phyloP scores from a whole-genome alignment of 1,140 invertebrate genomes.

The Thaumatotibia leucotreta region DNA sequence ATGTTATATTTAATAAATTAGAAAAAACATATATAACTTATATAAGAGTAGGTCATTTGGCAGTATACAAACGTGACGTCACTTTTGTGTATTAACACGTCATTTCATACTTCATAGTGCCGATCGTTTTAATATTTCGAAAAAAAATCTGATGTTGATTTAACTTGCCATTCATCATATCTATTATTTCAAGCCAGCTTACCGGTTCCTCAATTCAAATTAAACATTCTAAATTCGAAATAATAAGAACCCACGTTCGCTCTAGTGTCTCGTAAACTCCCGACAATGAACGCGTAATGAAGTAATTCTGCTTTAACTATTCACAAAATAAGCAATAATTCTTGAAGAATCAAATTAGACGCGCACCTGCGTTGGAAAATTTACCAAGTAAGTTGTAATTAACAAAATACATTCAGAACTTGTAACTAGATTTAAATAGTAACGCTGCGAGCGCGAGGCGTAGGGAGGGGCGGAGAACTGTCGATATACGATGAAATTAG shows the following conservation, averaged over 20 bases:
- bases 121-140: too few relatives aligned
- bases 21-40: too few relatives aligned
- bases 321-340: conserved; percentile 44
- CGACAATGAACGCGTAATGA: conserved; percentile 12
- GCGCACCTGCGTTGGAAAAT: conserved; percentile 60
- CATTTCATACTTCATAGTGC: too few relatives aligned
- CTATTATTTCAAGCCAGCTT: too few relatives aligned
- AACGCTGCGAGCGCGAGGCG: conserved; percentile 36
- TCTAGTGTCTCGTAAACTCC: conserved; percentile 17
- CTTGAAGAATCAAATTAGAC: conserved; percentile 44
- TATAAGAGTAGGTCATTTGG: too few relatives aligned
- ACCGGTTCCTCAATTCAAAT: neutral
- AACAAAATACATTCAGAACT: conserved; percentile 75
- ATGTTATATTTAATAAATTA: too few relatives aligned
- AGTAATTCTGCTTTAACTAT: conserved; percentile 19
- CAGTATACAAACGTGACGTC: too few relatives aligned
- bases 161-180: too few relatives aligned
- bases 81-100: too few relatives aligned
- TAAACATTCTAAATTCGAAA: neutral
- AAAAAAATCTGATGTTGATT: too few relatives aligned
- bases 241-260: neutral
- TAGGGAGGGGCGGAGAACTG: conserved; percentile 13
- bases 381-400: conserved; percentile 68
- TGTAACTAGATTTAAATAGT: conserved; percentile 75
- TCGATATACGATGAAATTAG: conserved; percentile 28